A percentile compares a stretch with the other conserved stretches of the same genome.
phyloP scores from a whole-genome alignment of 2,888 invertebrate species.

The Pristionchus arcanus region DNA sequence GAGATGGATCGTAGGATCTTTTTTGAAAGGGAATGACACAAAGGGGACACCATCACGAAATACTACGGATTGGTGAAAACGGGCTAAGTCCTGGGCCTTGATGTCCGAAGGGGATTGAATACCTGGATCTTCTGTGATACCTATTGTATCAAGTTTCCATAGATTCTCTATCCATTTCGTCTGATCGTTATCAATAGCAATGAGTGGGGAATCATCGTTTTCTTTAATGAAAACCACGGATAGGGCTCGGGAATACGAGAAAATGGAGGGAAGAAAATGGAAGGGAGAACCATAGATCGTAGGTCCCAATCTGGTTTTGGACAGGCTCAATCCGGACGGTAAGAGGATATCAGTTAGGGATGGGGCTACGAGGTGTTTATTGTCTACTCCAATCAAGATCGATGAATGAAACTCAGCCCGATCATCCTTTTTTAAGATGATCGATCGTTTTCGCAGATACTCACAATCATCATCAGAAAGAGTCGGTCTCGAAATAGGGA shows the following conservation, averaged over 20 bases:
- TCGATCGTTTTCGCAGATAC: not conserved
- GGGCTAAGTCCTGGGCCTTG: not conserved
- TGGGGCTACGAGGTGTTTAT: not conserved
- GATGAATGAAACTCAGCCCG: not conserved
- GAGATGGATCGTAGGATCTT: not conserved
- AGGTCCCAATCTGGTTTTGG: not conserved
- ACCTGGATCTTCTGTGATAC: slow-evolving; percentile 17
- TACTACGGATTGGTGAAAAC: not conserved
- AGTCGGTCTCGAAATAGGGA: not conserved
- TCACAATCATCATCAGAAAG: not conserved
- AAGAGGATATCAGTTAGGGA: not conserved
- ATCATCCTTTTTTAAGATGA: not conserved
- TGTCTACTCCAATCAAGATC: slow-evolving; percentile 8
- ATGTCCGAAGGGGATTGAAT: not conserved
- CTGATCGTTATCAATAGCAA: not conserved
- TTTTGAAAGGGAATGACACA: not conserved
- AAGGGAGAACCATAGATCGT: not conserved
- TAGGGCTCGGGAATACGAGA: too few species aligned
- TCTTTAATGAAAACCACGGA: not conserved
- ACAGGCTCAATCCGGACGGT: not conserved
- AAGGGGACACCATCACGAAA: not conserved
- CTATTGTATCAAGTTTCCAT: slow-evolving; percentile 27
- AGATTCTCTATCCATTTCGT: not conserved
- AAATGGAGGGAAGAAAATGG: not conserved
- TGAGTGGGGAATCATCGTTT: not conserved